Evolutionary conservation across 2,888 invertebrate species (phyloP), one percentile per base, ranked within the genome.

Genomic region (Copidosoma aretas): DNA sequence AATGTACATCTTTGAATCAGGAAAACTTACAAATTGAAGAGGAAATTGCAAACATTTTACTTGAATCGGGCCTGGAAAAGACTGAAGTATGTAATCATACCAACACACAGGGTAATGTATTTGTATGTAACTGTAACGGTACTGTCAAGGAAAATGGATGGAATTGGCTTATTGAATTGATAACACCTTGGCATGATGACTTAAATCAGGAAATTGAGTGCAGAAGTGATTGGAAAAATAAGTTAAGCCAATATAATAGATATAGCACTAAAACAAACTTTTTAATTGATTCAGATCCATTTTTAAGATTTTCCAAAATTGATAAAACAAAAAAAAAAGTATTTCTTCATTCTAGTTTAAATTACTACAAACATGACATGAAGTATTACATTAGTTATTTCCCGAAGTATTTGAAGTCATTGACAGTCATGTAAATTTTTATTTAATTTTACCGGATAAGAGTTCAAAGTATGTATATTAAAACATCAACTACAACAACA

Each of bases 351-450:
- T 57, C 79, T 10, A 54, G 22, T 64, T 72, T 77, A 15, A 75
- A 79, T 32, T 75, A 76, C 58, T 66, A 74, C 21, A 72, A 74
- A 46, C 72, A 77, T 56, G 75, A 79, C 57, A 81, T 80, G 81
- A 76, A 73, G 66, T 76, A 80, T 71, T 80, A 80, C 64, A 74
- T 74, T 15, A 74, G 73, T 49, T 77, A 73, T 66, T 71, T 75
- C 73, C 72, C 56, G 49, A 64, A 59, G 39, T 67, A 64, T 54
- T 57, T 68, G 66, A 32, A 68, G 57, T 60, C 68, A 66, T 25
- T 52, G 54, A 57, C 65, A 62, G 24, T 68, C 54, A 64, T 32
- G 32, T 32, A 32, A 54, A 19, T 59, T 54, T 61, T 32, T 57
- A 41, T 56, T 51, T 17, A 56, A 19, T 58, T 41, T 60, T n/a